phyloP scores from a whole-genome alignment of 1,140 invertebrate species.

The Philotrypesis tridentata region DNA sequence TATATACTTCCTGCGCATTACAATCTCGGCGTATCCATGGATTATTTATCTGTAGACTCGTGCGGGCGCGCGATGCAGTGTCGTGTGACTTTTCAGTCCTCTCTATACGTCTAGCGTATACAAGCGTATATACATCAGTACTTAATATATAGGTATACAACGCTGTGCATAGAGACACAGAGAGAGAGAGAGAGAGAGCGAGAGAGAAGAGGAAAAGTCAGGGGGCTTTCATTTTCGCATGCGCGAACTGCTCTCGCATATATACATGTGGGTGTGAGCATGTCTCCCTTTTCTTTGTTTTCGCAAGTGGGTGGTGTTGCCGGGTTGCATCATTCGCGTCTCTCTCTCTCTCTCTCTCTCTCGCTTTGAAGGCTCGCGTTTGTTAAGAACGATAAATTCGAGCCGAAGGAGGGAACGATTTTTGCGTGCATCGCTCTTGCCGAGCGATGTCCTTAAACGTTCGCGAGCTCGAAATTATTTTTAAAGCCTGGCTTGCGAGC shows the following conservation, averaged over 20 bases:
- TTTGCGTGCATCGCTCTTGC: not conserved
- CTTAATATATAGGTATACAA: too few relatives aligned
- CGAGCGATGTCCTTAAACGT: too few relatives aligned
- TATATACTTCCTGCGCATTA: too few relatives aligned
- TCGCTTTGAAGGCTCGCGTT: constrained; percentile 33
- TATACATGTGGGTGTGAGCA: constrained; percentile 6
- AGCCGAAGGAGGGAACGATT: not conserved
- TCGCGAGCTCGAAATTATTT: too few relatives aligned
- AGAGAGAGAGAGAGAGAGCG: too few relatives aligned
- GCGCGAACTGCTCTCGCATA: not conserved
- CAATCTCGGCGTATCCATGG: too few relatives aligned
- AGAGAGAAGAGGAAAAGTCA: too few relatives aligned
- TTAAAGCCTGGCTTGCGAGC: too few relatives aligned
- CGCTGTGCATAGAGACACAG: too few relatives aligned
- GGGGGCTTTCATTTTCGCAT: constrained; percentile 24
- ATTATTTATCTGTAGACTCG: too few relatives aligned
- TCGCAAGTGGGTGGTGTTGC: constrained; percentile 36
- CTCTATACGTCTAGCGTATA: not conserved
- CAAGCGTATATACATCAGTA: too few relatives aligned
- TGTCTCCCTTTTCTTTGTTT: constrained; percentile 44
- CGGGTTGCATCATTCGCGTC: constrained; percentile 36
- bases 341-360: too few relatives aligned
- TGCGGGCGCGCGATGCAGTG: not conserved
- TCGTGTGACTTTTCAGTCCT: not conserved
- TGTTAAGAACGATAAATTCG: not conserved